Conservation (phyloP, 2,113 vertebrate species). For the Tringa solitaria region DNA sequence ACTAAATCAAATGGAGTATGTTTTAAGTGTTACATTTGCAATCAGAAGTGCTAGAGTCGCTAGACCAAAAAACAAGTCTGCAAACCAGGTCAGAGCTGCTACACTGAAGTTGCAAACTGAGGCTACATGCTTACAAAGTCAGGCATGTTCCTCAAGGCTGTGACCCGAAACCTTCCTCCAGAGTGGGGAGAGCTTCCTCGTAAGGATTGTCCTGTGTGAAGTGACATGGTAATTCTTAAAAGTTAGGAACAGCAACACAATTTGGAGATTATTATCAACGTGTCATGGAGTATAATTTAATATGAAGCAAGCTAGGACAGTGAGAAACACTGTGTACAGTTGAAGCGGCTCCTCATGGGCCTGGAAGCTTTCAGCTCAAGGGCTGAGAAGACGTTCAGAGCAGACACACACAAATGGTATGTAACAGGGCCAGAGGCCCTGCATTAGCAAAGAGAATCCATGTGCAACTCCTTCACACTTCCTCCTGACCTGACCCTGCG, state of each 20-base stretch:
- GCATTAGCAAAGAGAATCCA: neutral
- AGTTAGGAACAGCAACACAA: neutral
- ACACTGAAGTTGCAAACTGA: neutral
- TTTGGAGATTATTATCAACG: neutral
- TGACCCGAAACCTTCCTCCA: neutral
- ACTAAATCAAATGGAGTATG: neutral
- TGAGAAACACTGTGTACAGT: neutral
- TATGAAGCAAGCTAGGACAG: neutral
- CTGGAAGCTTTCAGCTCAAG: neutral
- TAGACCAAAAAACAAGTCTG: neutral
- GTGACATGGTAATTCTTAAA: neutral
- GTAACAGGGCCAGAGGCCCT: neutral
- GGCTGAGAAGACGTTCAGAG: neutral
- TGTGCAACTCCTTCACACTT: neutral
- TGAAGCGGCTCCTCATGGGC: accelerated
- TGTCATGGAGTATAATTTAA: neutral
- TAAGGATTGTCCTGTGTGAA: neutral
- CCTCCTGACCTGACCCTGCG: neutral
- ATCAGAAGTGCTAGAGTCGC: neutral
- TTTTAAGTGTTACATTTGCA: neutral
- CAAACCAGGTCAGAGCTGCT: neutral
- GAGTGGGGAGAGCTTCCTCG: neutral
- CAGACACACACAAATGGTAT: neutral
- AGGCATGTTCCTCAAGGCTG: neutral
- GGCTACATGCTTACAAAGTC: neutral